Conservation (phyloP, 2,888 invertebrate genomes). For the Lepidonotus clava region DNA sequence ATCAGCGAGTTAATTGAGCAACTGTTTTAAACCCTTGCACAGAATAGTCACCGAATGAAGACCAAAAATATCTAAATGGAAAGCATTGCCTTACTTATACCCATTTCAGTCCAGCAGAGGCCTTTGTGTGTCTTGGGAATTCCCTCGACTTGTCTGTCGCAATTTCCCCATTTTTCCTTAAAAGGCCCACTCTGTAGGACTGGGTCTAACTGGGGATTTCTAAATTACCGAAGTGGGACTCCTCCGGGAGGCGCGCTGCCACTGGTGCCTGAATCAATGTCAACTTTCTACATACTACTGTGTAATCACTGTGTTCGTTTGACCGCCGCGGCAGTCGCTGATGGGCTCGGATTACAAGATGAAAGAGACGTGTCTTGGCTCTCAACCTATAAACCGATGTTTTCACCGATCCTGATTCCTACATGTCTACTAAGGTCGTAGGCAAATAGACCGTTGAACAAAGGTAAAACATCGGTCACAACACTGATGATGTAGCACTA, state of each 20-base stretch:
- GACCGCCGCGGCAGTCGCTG: background rate
- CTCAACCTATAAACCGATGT: background rate
- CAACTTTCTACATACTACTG: slow-evolving; percentile 4
- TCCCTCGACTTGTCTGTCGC: background rate
- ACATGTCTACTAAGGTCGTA: no score
- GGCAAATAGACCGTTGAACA: no score
- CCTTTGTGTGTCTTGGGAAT: no score
- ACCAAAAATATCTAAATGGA: no score
- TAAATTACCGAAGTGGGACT: background rate
- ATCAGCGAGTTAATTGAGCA: no score
- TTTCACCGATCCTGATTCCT: no score
- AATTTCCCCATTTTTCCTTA: background rate
- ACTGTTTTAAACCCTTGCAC: no score
- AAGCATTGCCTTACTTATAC: no score
- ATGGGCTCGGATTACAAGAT: background rate
- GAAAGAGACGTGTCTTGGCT: background rate
- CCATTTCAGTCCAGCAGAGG: no score
- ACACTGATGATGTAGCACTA: no score
- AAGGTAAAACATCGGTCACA: no score
- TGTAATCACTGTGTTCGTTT: background rate
- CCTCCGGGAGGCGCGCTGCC: background rate
- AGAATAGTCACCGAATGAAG: no score
- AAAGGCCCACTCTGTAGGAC: background rate
- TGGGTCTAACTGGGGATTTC: background rate
- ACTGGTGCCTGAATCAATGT: slow-evolving; percentile 1